phyloP scores from a whole-genome alignment of 2,797 vertebrate genomes.

The Scyliorhinus canicula region DNA sequence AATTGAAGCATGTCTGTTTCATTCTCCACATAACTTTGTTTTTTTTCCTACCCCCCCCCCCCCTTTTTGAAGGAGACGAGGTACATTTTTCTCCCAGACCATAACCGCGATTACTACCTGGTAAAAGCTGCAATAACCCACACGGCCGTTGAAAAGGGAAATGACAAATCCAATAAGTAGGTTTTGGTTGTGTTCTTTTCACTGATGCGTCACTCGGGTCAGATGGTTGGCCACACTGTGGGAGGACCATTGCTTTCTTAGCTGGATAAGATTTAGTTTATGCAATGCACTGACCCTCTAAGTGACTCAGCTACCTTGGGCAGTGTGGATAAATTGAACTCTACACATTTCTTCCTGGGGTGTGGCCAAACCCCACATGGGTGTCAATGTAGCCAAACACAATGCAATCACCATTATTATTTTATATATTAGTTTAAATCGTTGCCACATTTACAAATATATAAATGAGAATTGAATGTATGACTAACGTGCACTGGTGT shows the following conservation, averaged over 20 bases:
- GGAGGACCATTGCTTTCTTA: not conserved
- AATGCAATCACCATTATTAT: not conserved
- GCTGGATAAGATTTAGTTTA: not conserved
- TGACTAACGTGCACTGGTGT: too few relatives aligned
- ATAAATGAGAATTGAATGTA: not conserved
- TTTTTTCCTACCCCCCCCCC: too few relatives aligned
- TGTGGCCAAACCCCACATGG: not conserved
- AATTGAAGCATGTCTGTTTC: not conserved
- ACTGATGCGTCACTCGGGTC: not conserved
- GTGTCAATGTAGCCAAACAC: not conserved
- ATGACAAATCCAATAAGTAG: constrained; percentile 48
- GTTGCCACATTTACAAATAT: not conserved
- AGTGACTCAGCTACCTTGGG: not conserved
- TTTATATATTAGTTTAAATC: too few relatives aligned
- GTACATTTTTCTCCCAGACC: constrained; percentile 69
- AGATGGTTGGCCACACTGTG: not conserved
- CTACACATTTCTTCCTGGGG: not conserved
- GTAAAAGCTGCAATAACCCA: constrained; percentile 58
- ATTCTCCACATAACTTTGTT: not conserved
- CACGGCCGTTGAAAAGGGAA: constrained; percentile 48
- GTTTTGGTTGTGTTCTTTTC: not conserved
- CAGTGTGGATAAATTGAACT: not conserved
- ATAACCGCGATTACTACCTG: constrained; percentile 68
- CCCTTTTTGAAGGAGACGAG: constrained; percentile 59
- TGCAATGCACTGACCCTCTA: not conserved